These are phyloP conservation scores for Oreochromis grahami DNA, from an alignment of 2,797 vertebrate genomes.

Conservation along the genomic window DNA sequence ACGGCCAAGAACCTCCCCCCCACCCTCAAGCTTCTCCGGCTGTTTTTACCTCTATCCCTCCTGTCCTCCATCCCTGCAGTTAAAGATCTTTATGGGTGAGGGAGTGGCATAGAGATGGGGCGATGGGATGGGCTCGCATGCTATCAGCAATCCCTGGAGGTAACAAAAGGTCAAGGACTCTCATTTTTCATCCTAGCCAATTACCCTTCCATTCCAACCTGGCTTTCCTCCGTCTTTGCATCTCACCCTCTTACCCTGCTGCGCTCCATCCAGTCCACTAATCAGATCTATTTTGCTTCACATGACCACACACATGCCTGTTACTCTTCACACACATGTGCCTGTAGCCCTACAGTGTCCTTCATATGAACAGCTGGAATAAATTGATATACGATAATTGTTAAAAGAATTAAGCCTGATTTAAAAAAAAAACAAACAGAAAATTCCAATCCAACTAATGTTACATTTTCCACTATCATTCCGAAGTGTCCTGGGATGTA, in stretches of 20 bases:
- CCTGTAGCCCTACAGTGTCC: constrained; percentile 5
- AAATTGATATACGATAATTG: constrained; percentile 39
- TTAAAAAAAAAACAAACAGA: neutral
- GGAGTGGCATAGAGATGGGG: constrained; percentile 40
- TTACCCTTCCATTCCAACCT: constrained; percentile 54
- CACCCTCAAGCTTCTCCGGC: neutral
- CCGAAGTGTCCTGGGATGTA: neutral
- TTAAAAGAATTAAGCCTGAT: constrained; percentile 18
- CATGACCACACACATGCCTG: neutral
- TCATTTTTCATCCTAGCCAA: constrained; percentile 77
- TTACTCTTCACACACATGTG: neutral
- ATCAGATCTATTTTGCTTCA: constrained; percentile 34
- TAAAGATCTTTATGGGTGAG: constrained; percentile 72
- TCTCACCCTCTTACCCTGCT: constrained; percentile 27
- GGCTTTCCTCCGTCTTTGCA: constrained; percentile 22
- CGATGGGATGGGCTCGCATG: constrained; percentile 54
- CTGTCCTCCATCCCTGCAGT: constrained; percentile 59
- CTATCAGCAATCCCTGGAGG: constrained; percentile 69
- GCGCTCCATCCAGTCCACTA: constrained; percentile 43
- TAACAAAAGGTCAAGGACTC: constrained; percentile 78
- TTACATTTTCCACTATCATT: constrained; percentile 33
- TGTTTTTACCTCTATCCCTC: constrained; percentile 45
- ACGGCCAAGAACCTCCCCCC: constrained; percentile 29
- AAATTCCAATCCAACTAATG: constrained; percentile 59
- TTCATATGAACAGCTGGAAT: constrained; percentile 32